phyloP scores from a whole-genome alignment of 2,113 vertebrate species.

The Panthera tigris region DNA sequence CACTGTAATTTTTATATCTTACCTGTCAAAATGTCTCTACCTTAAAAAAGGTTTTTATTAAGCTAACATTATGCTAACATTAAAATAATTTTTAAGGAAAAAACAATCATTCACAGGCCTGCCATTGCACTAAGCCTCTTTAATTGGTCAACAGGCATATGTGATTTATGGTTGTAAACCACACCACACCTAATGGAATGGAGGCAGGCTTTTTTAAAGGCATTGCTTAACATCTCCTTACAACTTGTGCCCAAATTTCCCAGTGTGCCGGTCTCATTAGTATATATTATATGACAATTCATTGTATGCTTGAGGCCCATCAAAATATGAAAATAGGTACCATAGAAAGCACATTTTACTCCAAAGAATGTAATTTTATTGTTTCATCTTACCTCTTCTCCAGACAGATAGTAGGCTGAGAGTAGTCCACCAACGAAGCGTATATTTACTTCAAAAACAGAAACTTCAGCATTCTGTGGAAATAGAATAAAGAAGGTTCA shows the following conservation, averaged over 20 bases:
- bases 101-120: neutral
- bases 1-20: neutral
- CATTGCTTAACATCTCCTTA: neutral
- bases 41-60: neutral
- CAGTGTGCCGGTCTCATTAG: slow-evolving; percentile 10
- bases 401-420: slow-evolving; percentile 98
- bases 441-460: slow-evolving; percentile 99
- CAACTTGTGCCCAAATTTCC: neutral
- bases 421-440: slow-evolving; percentile 97
- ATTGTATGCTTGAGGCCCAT: neutral
- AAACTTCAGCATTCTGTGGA: slow-evolving; percentile 95
- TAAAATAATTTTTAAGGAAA: slow-evolving; percentile 48
- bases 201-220: neutral
- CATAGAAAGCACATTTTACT: neutral
- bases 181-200: neutral
- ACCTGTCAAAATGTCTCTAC: neutral
- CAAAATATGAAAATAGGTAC: neutral
- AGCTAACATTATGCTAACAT: neutral
- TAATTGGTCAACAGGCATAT: neutral
- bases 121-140: neutral
- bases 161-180: neutral
- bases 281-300: neutral
- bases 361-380: neutral
- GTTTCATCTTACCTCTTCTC: slow-evolving; percentile 94
- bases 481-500: slow-evolving; percentile 72